Base-by-base conservation (phyloP, 2,113 vertebrate genomes). In the Saguinus midas region DNA sequence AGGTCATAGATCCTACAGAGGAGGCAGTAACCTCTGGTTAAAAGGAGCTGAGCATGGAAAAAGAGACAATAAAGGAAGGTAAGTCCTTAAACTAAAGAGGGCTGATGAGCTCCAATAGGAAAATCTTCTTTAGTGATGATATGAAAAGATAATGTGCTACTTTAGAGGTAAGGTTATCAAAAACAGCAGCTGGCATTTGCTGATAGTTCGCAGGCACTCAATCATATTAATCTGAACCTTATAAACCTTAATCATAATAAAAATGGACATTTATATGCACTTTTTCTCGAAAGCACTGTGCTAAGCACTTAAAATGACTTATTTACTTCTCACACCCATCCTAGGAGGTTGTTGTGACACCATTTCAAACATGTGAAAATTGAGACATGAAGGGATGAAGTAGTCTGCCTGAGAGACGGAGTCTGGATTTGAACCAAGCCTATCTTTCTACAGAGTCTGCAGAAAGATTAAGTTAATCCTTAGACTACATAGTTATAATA, bases 181-280 rank as follows among this genome's bases (percentile, higher is more conserved):
- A 92, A 45, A 37, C 7, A 45, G 27, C 29, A 13, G 17, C 37
- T 83, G 40, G 21, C 17, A 10, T 14, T 50, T 57, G 14, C 55
- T 72, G 29, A 16, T 58, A 35, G 18, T 64, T 80, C 68, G 43
- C 20, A 76, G 66, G 8, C 1, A 32, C 21, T 82, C 27, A 29
- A 1, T 73, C 0, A 9, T 32, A 5, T 80, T 93, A 75, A 58
- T 40, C 6, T 89, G 61, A 97, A 89, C 25, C 6, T 87, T 40
- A 57, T 91, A 48, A 97, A 89, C 25, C 6, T 87, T 40, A 57
- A 80, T 83, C 86, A 79, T 94, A 40, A 95, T 40, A 73, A 83
- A 55, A 80, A 85, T 76, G 80, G 70, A 92, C 35, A 37, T 58
- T 43, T 45, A 43, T 29, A 21, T 79, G 48, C 3, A 48, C 61